A percentile compares a stretch with the other conserved stretches of the same genome.
Evolutionary conservation across 2,888 invertebrate genomes (phyloP).

Genomic region (Mythimna impura): DNA sequence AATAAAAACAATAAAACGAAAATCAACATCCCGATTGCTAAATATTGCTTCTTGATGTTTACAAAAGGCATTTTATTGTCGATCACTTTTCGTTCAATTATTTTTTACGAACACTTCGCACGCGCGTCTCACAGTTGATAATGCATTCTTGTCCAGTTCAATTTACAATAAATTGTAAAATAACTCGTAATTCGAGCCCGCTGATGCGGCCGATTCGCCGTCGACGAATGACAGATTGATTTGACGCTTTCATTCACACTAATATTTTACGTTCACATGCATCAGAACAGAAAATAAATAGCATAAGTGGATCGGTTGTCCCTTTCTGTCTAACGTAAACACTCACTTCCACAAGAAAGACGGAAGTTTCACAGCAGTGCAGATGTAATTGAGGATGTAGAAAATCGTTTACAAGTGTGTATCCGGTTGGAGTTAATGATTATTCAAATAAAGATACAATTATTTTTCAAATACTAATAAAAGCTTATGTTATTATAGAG

Average conservation of each 20-base stretch:
- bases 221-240: slow-evolving; percentile 59
- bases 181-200: slow-evolving; percentile 36
- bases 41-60: slow-evolving; percentile 87
- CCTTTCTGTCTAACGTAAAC: slow-evolving; percentile 37
- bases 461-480: no score
- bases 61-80: slow-evolving; percentile 85
- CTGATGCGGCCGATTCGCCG: slow-evolving; percentile 57
- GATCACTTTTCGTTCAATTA: slow-evolving; percentile 45
- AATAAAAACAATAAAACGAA: slow-evolving; percentile 86
- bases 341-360: slow-evolving; percentile 5
- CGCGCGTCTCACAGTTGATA: slow-evolving; percentile 50
- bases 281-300: slow-evolving; percentile 18
- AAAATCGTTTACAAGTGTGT: slow-evolving; percentile 1
- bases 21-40: slow-evolving; percentile 86
- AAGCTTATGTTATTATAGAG: no score
- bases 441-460: no score
- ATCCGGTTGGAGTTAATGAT: background rate
- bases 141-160: slow-evolving; percentile 56
- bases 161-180: slow-evolving; percentile 52
- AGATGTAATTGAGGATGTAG: slow-evolving; percentile 30
- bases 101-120: slow-evolving; percentile 42
- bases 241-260: slow-evolving; percentile 56
- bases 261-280: slow-evolving; percentile 32
- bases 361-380: slow-evolving; percentile 46
- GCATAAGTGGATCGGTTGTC: slow-evolving; percentile 33